Conservation (phyloP, 2,888 invertebrate genomes). For the Acleris literana region DNA sequence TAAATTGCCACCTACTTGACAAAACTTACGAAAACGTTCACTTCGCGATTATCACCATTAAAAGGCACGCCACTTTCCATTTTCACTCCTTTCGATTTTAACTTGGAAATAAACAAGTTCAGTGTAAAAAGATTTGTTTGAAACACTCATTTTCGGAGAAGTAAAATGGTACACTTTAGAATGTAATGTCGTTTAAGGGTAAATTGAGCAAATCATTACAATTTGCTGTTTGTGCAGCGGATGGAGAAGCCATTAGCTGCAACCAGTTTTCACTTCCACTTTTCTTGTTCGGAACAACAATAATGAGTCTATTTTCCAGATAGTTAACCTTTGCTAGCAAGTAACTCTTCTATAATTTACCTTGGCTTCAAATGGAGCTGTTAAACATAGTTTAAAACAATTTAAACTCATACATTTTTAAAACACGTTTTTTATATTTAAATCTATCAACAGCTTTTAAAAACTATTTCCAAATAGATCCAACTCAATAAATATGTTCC, state of each 20-base stretch:
- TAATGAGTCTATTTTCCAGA: slow-evolving; percentile 25
- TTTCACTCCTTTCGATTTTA: slow-evolving; percentile 53
- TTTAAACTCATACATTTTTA: neutral
- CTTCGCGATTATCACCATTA: slow-evolving; percentile 67
- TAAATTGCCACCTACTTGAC: slow-evolving; percentile 50
- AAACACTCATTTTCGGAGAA: neutral
- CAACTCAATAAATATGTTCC: too few species aligned
- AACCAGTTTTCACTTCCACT: slow-evolving; percentile 28
- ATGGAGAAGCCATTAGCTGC: slow-evolving; percentile 17
- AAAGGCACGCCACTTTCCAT: slow-evolving; percentile 63
- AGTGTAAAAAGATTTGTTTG: slow-evolving; percentile 17
- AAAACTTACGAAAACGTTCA: slow-evolving; percentile 63
- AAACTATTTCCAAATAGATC: too few species aligned
- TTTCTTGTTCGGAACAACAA: slow-evolving; percentile 14
- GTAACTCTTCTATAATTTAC: slow-evolving; percentile 6
- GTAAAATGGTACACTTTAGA: neutral
- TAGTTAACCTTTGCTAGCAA: slow-evolving; percentile 18
- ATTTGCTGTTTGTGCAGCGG: slow-evolving; percentile 9
- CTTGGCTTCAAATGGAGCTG: slow-evolving; percentile 1
- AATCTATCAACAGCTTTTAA: too few species aligned
- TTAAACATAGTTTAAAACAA: neutral
- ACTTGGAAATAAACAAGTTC: slow-evolving; percentile 30
- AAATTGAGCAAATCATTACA: slow-evolving; percentile 9
- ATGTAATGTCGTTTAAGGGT: neutral
- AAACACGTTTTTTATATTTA: too few species aligned